Conservation (phyloP, 2,797 vertebrate species). For the Neopelma chrysocephalum region DNA sequence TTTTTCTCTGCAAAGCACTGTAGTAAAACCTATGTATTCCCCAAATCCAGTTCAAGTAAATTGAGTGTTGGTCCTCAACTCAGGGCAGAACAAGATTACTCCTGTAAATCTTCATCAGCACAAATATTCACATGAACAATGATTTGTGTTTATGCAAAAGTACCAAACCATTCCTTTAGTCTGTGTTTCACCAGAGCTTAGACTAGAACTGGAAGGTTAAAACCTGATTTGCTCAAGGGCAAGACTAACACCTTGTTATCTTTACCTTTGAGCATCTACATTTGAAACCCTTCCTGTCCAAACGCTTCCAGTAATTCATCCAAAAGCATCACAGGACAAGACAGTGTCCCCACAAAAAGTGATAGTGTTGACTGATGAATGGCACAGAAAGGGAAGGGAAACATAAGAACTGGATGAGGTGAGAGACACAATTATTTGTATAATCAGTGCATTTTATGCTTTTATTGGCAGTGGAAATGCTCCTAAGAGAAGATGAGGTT, state of each 20-base stretch:
- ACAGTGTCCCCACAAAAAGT: neutral
- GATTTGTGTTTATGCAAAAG: neutral
- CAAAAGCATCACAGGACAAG: neutral
- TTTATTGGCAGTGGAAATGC: neutral
- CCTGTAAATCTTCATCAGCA: neutral
- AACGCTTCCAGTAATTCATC: neutral
- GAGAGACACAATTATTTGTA: neutral
- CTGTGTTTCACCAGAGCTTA: neutral
- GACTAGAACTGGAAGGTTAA: neutral
- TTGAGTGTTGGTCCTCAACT: neutral
- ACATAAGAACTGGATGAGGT: neutral
- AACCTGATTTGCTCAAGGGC: neutral
- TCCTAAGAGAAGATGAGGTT: neutral
- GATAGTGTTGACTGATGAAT: neutral
- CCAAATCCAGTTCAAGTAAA: neutral
- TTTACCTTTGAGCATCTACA: neutral
- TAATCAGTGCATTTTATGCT: neutral
- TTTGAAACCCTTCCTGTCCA: neutral
- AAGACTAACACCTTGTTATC: neutral
- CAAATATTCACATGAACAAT: neutral
- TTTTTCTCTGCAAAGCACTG: neutral
- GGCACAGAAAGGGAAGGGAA: neutral
- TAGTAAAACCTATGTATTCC: neutral
- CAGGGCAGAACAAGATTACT: neutral
- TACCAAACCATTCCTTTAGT: neutral